Evolutionary conservation across 2,113 vertebrate species (phyloP).

Genomic region (Prietella phreatophila): DNA sequence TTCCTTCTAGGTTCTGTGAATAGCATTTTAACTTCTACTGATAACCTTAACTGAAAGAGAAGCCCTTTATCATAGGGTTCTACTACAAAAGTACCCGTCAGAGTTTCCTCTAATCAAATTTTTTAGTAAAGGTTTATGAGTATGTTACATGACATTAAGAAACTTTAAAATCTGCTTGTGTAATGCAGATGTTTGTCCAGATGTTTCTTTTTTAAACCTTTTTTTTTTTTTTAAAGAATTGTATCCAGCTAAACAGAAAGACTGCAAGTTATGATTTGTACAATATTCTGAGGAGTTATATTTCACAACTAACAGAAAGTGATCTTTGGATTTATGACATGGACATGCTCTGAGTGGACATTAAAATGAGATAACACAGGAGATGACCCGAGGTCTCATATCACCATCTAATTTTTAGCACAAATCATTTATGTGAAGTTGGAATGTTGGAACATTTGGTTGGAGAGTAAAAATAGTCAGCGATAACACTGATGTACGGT

Average conservation of each 20-base stretch:
- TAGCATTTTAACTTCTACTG: not conserved
- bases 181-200: too few relatives aligned
- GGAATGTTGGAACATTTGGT: not conserved
- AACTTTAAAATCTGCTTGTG: not conserved
- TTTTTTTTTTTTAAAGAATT: not conserved
- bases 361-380: conserved; percentile 56
- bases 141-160: not conserved
- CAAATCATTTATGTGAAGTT: conserved; percentile 43
- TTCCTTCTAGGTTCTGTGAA: not conserved
- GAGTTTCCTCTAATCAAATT: not conserved
- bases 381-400: not conserved
- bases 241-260: not conserved
- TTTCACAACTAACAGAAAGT: conserved; percentile 30
- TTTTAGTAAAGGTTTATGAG: not conserved
- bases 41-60: too few relatives aligned
- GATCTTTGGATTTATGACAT: conserved; percentile 47
- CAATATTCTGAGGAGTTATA: not conserved
- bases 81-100: not conserved
- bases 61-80: not conserved
- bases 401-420: conserved; percentile 14
- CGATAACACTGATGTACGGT: not conserved
- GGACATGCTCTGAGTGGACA: conserved; percentile 23
- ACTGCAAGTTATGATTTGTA: not conserved
- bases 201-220: not conserved
- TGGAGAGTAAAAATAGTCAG: conserved; percentile 25